Conservation (phyloP, 2,113 vertebrate species). For the Rhabdornis inornatus region DNA sequence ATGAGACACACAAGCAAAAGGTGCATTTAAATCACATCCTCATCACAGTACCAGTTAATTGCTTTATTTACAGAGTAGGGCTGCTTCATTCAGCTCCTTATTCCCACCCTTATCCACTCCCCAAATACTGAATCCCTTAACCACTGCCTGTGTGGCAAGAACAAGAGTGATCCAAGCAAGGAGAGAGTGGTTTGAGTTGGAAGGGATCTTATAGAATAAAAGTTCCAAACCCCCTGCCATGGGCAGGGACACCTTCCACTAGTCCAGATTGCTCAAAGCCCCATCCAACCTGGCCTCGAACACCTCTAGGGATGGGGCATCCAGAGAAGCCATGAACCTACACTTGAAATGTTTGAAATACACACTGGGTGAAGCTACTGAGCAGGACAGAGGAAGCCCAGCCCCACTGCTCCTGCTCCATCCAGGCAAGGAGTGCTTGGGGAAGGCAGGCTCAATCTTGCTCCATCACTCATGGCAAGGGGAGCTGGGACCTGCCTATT, state of each 20-base stretch:
- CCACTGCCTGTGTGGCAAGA: background rate
- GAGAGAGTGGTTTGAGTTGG: background rate
- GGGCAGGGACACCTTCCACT: background rate
- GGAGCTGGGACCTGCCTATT: background rate
- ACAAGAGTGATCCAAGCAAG: background rate
- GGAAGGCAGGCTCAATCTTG: background rate
- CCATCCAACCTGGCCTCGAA: background rate
- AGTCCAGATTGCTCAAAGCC: background rate
- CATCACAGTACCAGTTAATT: background rate
- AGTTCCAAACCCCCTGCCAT: background rate
- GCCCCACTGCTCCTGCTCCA: background rate
- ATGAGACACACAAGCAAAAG: background rate
- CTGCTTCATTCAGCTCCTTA: background rate
- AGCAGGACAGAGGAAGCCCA: background rate
- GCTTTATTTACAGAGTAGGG: background rate
- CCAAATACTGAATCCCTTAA: background rate
- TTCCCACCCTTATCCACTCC: background rate
- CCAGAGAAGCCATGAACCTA: background rate
- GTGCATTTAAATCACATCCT: background rate
- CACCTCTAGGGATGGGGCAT: background rate
- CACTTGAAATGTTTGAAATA: background rate
- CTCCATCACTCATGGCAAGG: fast-evolving
- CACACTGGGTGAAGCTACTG: fast-evolving
- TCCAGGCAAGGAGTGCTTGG: fast-evolving
- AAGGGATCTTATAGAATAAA: background rate